These are phyloP conservation scores for Pseudomyrmex pallidus DNA, from an alignment of 1,140 invertebrate species.

Conservation along the genomic window DNA sequence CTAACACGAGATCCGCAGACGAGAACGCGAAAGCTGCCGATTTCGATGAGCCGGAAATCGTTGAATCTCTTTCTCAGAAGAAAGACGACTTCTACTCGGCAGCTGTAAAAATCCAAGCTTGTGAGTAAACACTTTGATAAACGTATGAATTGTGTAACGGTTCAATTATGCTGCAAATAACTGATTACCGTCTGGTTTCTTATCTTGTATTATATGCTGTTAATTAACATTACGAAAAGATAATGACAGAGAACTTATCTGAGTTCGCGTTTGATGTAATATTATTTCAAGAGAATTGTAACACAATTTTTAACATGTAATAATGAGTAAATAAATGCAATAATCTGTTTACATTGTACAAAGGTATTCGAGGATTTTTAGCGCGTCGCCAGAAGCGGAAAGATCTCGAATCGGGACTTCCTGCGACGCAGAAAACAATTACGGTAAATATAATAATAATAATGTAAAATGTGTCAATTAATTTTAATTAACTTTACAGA, in stretches of 20 bases:
- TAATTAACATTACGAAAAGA: background rate
- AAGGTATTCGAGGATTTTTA: constrained; percentile 78
- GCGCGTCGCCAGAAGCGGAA: constrained; percentile 69
- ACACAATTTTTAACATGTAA: background rate
- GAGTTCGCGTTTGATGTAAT: background rate
- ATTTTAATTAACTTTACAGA: background rate
- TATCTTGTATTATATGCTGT: constrained; percentile 17
- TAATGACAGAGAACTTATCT: background rate
- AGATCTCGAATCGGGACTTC: constrained; percentile 61
- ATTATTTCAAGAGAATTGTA: background rate
- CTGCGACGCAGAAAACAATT: constrained; percentile 72
- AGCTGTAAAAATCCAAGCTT: constrained; percentile 78
- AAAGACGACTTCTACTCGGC: constrained; percentile 67
- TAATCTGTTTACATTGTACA: background rate
- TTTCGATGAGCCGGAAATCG: constrained; percentile 31
- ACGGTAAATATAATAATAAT: constrained; percentile 64
- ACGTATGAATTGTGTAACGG: background rate
- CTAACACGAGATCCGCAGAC: constrained; percentile 15
- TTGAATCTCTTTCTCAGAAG: constrained; percentile 59
- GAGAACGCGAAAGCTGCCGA: constrained; percentile 52
- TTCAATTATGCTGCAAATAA: constrained; percentile 22
- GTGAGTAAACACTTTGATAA: constrained; percentile 66
- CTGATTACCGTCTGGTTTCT: background rate
- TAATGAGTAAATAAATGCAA: constrained; percentile 1
- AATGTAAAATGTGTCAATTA: background rate